Evolutionary conservation across 2,797 vertebrate species (phyloP), one percentile per base, ranked within the genome.

Genomic region (Sebastes matsubarae): DNA sequence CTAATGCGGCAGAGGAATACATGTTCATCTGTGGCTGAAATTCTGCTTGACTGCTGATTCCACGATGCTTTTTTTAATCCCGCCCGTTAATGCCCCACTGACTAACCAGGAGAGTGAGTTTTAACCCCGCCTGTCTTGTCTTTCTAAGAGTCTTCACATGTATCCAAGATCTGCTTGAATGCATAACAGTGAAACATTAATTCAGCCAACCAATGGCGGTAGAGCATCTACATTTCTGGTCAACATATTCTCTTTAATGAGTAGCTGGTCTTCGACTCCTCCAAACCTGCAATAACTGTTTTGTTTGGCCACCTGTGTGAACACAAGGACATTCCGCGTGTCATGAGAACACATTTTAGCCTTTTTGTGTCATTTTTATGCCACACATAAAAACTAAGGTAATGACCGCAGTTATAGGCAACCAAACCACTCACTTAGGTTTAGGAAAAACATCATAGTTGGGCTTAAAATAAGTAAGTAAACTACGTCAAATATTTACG

Each of bases 1-100:
- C 4, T 32, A 65, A 80, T 68, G 50, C 9, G 18, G 50, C 30
- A 67, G 67, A 66, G 32, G 22, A 66, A 64, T 67, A 52, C 20
- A 38, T 79, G 36, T 72, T 61, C 50, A 12, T 74, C 50, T 63
- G 36, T 14, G n/a, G 58, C 34, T 16, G 8, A 69, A 69, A 69
- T 59, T 81, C 73, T 61, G 22, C 50, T 32, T 78, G 24, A 69
- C 50, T 42, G 65, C 65, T 65, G 58, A 69, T 73, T 64, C 32
- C 64, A 13, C 22, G 6, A 20, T 63, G 68, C 14, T 1, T 32
- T 3, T 30, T 55, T 60, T 27, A 14, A 68, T 72, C n/a, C 20
- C 0, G 10, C 8, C 66, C 29, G 55, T 58, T 52, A 8, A 16
- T 18, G 27, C 11, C 22, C 30, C 25, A 42, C 25, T 55, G 14